These are phyloP conservation scores for Selene dorsalis DNA, from an alignment of 2,797 vertebrate species.

Conservation along the genomic window DNA sequence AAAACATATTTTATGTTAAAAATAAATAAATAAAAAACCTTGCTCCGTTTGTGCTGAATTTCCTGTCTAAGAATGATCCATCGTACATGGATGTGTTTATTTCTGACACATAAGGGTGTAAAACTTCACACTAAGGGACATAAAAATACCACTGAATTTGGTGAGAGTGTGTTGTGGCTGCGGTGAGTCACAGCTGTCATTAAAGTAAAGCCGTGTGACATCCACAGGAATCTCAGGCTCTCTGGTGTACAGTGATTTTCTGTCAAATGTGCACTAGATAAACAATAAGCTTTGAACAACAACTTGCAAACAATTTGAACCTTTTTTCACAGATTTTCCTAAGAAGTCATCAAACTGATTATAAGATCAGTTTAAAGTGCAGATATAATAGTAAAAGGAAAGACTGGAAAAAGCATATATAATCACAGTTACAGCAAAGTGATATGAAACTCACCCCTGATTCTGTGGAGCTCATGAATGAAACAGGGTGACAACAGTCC, in stretches of 20 bases:
- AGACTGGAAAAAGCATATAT: too few relatives aligned
- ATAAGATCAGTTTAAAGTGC: background rate
- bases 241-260: background rate
- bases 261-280: background rate
- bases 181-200: background rate
- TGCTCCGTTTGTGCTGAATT: conserved; percentile 1
- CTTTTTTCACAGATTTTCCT: background rate
- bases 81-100: conserved; percentile 3
- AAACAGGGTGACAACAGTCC: conserved; percentile 1
- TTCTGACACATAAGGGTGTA: background rate
- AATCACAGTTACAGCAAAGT: background rate
- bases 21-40: background rate
- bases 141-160: conserved; percentile 1
- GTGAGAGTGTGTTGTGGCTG: background rate
- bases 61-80: background rate
- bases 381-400: background rate
- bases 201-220: background rate
- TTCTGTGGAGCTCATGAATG: conserved; percentile 44
- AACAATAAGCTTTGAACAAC: too few relatives aligned
- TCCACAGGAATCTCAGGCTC: background rate
- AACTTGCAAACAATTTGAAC: background rate
- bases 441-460: conserved; percentile 59
- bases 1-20: background rate
- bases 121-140: conserved; percentile 11
- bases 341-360: background rate